Conservation (phyloP, 2,888 invertebrate genomes). For the Saturnia japonica region DNA sequence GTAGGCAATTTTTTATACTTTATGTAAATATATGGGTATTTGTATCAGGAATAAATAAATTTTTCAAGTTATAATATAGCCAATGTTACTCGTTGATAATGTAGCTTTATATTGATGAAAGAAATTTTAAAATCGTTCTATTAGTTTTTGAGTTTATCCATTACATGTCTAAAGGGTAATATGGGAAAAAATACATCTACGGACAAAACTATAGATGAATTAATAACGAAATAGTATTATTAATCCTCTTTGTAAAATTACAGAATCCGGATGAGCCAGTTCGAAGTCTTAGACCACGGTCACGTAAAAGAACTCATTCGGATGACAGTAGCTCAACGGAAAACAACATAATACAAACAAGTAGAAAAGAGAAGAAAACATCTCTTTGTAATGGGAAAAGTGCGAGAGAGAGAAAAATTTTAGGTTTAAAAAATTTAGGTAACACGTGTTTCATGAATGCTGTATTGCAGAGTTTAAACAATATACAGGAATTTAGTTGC, state of each 20-base stretch:
- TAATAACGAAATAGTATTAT: background rate
- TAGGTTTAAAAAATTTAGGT: conserved; percentile 90
- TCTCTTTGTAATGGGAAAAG: conserved; percentile 71
- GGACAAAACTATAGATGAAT: too few relatives aligned
- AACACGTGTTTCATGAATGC: conserved; percentile 95
- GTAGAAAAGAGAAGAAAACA: conserved; percentile 61
- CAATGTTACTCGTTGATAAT: too few relatives aligned
- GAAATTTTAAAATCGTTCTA: too few relatives aligned
- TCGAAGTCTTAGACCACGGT: conserved; percentile 81
- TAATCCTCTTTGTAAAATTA: conserved; percentile 22
- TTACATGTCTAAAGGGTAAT: too few relatives aligned
- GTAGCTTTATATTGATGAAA: too few relatives aligned
- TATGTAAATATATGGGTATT: too few relatives aligned
- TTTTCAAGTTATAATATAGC: too few relatives aligned
- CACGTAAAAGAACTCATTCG: conserved; percentile 83
- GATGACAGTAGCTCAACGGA: conserved; percentile 80
- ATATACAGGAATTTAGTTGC: conserved; percentile 91
- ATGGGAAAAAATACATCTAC: too few relatives aligned
- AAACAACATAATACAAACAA: conserved; percentile 56
- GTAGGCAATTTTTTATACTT: too few relatives aligned
- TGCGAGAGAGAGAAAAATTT: conserved; percentile 83
- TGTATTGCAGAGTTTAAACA: conserved; percentile 91
- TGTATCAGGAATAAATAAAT: too few relatives aligned
- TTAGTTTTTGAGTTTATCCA: too few relatives aligned
- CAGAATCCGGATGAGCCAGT: conserved; percentile 76